A percentile compares a stretch with the other conserved stretches of the same genome.
Conservation (phyloP, 1,140 invertebrate genomes). For the Anthonomus grandis region DNA sequence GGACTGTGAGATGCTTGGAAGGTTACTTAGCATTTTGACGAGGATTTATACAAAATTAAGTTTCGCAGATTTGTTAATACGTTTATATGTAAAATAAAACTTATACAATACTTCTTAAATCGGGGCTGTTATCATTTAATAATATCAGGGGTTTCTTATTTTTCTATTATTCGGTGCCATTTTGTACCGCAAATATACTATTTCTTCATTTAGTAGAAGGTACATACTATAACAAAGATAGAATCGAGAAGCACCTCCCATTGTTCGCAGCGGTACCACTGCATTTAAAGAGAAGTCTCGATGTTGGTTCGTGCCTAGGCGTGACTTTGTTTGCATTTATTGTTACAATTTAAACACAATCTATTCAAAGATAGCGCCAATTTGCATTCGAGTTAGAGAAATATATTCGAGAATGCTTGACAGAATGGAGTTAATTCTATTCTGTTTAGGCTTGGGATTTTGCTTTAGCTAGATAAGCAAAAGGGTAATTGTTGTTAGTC, state of each 20-base stretch:
- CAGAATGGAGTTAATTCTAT: constrained; percentile 12
- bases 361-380: constrained; percentile 23
- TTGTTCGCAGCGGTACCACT: constrained; percentile 26
- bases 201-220: constrained; percentile 12
- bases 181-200: constrained; percentile 19
- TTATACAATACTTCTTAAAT: too few relatives aligned
- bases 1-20: too few relatives aligned
- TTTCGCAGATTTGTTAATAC: too few relatives aligned
- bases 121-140: too few relatives aligned
- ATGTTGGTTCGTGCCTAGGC: constrained; percentile 32
- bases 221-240: constrained; percentile 20
- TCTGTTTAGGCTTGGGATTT: too few relatives aligned
- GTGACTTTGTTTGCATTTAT: constrained; percentile 32
- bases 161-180: constrained; percentile 26
- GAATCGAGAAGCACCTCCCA: constrained; percentile 32
- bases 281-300: constrained; percentile 18
- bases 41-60: too few relatives aligned
- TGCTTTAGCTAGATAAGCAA: background rate
- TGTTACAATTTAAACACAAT: constrained; percentile 31
- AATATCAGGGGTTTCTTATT: too few relatives aligned
- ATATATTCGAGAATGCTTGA: constrained; percentile 7
- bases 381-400: constrained; percentile 19
- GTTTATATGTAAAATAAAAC: too few relatives aligned
- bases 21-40: too few relatives aligned
- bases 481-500: background rate